Evolutionary conservation across 2,113 vertebrate species (phyloP), one percentile per base, ranked within the genome.

Genomic region (Psephotus haematonotus): DNA sequence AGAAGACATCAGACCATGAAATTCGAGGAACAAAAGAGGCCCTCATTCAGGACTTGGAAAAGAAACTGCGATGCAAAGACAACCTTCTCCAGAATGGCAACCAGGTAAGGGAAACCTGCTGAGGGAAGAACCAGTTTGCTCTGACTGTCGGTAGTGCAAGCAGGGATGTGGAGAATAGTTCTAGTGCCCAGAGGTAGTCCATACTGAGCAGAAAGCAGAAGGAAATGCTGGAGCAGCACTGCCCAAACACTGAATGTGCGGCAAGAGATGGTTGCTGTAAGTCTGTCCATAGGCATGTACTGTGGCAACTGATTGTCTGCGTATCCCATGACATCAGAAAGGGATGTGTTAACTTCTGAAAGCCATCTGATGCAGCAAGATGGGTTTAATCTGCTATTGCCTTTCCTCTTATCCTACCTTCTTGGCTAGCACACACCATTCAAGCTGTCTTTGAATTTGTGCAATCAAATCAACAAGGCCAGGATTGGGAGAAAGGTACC

Each of bases 11-110:
- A 83, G 99, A 99, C 88, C 98, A 98, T 74, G 98, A 99, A 95
- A 99, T 99, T 79, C 98, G 98, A 98, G 99, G 99, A 94, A 99
- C 99, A 65, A 99, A 99, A 97, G 99, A 99, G 68, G 99, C 99
- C 37, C 98, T 99, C 46, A 99, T 99, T 84, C 99, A 99, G 95
- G 99, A 99, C 93, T 97, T 99, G 97, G 99, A 99, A 64, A 99
- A 99, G 97, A 99, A 99, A 74, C 98, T 99, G 20, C 98, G 98
- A 76, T 99, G 98, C 90, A 99, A 99, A 96, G 99, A 99, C 92
- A 98, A 92, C 82, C 98, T 98, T 77, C 98, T 99, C 46, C 98
- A 98, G 93, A 99, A 98, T 16, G 98, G 98, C 91, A 98, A 98
- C 95, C 99, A 99, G 98, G 99, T 99, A 94, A 95, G 98, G 83